phyloP scores from a whole-genome alignment of 2,113 vertebrate species.

The Entomyzon cyanotis region DNA sequence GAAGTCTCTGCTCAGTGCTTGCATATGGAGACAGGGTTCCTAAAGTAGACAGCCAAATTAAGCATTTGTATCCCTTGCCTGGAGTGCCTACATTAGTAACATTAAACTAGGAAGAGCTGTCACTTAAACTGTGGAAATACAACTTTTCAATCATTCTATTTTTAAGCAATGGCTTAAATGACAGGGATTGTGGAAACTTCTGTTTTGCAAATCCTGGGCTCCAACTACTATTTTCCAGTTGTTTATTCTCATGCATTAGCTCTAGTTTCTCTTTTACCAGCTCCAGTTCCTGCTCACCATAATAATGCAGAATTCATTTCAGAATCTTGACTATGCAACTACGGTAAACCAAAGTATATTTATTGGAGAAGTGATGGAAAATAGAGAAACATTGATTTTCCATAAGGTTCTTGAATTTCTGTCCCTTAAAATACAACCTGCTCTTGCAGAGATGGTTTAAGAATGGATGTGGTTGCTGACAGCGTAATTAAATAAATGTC shows the following conservation, averaged over 20 bases:
- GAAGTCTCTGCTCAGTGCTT: neutral
- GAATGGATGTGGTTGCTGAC: neutral
- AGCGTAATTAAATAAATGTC: neutral
- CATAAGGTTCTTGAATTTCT: neutral
- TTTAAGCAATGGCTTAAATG: conserved; percentile 23
- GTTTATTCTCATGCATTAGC: neutral
- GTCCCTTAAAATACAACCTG: neutral
- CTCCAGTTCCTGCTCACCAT: neutral
- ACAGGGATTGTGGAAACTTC: conserved; percentile 29
- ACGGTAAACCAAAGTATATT: neutral
- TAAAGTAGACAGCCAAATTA: neutral
- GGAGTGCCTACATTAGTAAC: neutral
- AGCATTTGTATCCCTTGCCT: neutral
- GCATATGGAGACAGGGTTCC: neutral
- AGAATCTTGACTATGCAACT: neutral
- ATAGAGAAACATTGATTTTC: neutral
- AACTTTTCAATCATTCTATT: neutral
- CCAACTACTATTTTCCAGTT: conserved; percentile 35
- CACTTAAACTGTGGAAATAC: neutral
- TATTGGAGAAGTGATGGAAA: neutral
- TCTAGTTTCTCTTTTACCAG: conserved; percentile 28
- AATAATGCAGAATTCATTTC: neutral
- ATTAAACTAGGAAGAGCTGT: neutral
- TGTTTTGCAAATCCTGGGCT: conserved; percentile 15
- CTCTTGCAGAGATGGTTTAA: neutral